Evolutionary conservation across 2,113 vertebrate species (phyloP).

Genomic region (Dipodomys merriami): DNA sequence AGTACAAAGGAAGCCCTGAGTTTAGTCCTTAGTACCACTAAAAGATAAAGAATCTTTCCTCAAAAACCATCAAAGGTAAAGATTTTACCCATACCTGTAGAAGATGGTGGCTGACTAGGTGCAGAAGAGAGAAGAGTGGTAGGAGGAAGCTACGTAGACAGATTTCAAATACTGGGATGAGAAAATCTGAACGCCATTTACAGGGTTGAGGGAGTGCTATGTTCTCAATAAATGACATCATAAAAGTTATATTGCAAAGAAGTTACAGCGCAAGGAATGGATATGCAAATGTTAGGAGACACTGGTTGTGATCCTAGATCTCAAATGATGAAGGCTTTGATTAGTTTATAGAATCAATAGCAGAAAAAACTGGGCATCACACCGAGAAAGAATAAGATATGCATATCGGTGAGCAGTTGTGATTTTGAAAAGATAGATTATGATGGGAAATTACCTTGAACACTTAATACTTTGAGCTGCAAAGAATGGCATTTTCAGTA

Average conservation of each 20-base stretch:
- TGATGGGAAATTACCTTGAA: not conserved
- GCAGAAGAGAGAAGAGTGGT: not conserved
- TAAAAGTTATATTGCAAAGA: not conserved
- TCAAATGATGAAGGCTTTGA: not conserved
- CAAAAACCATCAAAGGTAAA: not conserved
- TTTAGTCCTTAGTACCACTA: not conserved
- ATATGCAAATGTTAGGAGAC: not conserved
- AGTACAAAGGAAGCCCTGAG: too few relatives aligned
- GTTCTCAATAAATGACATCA: not conserved
- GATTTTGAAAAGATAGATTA: not conserved
- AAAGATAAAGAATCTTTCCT: not conserved
- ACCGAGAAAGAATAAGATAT: constrained; percentile 1
- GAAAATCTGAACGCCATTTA: not conserved
- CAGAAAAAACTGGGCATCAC: not conserved
- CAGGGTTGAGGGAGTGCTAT: not conserved
- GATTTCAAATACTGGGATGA: not conserved
- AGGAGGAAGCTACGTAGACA: not conserved
- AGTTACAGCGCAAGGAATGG: not conserved
- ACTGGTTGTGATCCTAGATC: not conserved
- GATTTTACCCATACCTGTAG: not conserved
- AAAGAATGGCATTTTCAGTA: not conserved
- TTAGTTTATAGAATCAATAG: not conserved
- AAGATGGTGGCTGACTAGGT: not conserved
- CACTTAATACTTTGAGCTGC: not conserved
- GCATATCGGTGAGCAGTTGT: not conserved